A percentile compares a stretch with the other conserved stretches of the same genome.
Evolutionary conservation across 2,888 invertebrate species (phyloP).

Genomic region (Epirrhoe tristata): DNA sequence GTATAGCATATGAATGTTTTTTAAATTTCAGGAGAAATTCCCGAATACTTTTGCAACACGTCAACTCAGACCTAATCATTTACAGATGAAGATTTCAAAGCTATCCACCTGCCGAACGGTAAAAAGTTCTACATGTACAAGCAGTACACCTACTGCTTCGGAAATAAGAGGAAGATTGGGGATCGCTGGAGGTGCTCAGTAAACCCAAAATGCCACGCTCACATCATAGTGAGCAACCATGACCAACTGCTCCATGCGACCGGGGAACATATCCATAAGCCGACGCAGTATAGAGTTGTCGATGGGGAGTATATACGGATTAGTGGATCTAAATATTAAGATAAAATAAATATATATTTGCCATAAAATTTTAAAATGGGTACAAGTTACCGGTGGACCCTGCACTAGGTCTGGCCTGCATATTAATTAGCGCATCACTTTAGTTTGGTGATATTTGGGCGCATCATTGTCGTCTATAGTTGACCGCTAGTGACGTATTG

Average conservation of each 20-base stretch:
- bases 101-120: conserved; percentile 44
- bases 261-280: conserved; percentile 21
- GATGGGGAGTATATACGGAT: background rate
- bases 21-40: no score
- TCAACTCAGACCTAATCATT: no score
- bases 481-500: no score
- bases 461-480: no score
- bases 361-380: no score
- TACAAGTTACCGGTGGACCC: no score
- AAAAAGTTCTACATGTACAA: conserved; percentile 51
- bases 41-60: no score
- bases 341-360: no score
- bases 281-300: background rate
- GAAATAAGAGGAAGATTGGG: conserved; percentile 21
- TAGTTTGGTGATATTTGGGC: no score
- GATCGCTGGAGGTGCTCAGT: conserved; percentile 41
- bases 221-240: conserved; percentile 5
- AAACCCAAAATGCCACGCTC: conserved; percentile 13
- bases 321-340: background rate
- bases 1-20: no score
- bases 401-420: no score
- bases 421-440: no score
- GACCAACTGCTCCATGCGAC: conserved; percentile 4
- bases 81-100: conserved; percentile 43
- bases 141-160: conserved; percentile 48